phyloP scores from a whole-genome alignment of 2,113 vertebrate species.

The Chaenogobius annularis region DNA sequence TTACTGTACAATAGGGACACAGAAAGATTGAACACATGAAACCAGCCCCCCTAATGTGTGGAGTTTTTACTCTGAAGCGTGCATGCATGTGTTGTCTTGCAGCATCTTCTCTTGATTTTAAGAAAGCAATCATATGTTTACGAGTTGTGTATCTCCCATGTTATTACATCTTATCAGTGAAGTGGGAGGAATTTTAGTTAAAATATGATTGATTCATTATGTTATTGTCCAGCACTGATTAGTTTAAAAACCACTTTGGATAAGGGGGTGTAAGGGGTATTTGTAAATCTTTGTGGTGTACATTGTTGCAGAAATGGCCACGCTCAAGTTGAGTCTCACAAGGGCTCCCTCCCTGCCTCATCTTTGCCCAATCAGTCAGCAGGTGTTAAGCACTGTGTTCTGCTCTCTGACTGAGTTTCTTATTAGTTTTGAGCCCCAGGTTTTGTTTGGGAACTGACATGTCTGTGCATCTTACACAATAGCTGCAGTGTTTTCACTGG shows the following conservation, averaged over 20 bases:
- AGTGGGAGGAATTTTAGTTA: no score
- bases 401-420: slow-evolving; percentile 39
- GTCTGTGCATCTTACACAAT: slow-evolving; percentile 39
- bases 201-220: no score
- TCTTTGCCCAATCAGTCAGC: slow-evolving; percentile 24
- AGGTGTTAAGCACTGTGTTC: slow-evolving; percentile 47
- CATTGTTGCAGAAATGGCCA: no score
- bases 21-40: slow-evolving; percentile 46
- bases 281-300: not conserved
- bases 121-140: no score
- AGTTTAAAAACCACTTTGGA: no score
- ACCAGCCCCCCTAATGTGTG: slow-evolving; percentile 27
- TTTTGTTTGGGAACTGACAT: slow-evolving; percentile 57
- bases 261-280: no score
- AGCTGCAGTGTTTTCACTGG: slow-evolving; percentile 40
- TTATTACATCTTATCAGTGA: no score
- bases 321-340: no score
- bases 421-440: slow-evolving; percentile 56
- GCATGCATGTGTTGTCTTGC: slow-evolving; percentile 20
- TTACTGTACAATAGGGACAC: slow-evolving; percentile 51
- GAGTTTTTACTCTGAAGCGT: slow-evolving; percentile 38
- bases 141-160: no score
- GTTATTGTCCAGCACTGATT: no score
- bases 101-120: not conserved
- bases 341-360: not conserved